phyloP scores from a whole-genome alignment of 2,797 vertebrate species.

The Martes flavigula region DNA sequence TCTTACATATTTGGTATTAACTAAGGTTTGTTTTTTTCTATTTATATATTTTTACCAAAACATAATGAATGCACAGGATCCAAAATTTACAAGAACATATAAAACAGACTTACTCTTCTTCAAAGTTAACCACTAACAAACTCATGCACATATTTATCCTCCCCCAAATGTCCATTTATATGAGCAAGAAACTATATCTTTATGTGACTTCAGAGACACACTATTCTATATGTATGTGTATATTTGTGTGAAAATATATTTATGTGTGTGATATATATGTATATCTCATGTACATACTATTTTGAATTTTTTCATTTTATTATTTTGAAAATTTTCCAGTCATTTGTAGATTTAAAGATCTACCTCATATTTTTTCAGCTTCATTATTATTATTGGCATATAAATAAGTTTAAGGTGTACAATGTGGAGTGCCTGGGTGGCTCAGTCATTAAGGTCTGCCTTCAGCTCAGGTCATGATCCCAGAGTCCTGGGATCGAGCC shows the following conservation, averaged over 20 bases:
- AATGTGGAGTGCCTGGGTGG: background rate
- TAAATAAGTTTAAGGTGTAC: background rate
- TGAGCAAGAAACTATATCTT: background rate
- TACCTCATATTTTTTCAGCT: background rate
- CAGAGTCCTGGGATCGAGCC: too few species aligned
- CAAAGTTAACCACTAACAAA: conserved; percentile 20
- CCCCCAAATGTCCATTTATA: background rate
- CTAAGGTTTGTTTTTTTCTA: background rate
- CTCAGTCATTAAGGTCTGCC: too few species aligned
- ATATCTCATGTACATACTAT: background rate
- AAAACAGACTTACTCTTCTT: background rate
- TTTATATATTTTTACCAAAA: conserved; percentile 17
- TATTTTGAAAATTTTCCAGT: conserved; percentile 1
- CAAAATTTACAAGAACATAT: background rate
- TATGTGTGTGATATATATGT: background rate
- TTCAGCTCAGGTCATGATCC: too few species aligned
- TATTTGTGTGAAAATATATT: background rate
- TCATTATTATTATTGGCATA: background rate
- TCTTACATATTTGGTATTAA: background rate
- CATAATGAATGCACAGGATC: background rate
- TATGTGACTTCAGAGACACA: background rate
- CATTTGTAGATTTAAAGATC: background rate
- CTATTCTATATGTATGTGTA: background rate
- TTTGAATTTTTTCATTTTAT: background rate
- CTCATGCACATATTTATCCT: background rate